phyloP scores from a whole-genome alignment of 2,113 vertebrate genomes.

The Haemorhous mexicanus region DNA sequence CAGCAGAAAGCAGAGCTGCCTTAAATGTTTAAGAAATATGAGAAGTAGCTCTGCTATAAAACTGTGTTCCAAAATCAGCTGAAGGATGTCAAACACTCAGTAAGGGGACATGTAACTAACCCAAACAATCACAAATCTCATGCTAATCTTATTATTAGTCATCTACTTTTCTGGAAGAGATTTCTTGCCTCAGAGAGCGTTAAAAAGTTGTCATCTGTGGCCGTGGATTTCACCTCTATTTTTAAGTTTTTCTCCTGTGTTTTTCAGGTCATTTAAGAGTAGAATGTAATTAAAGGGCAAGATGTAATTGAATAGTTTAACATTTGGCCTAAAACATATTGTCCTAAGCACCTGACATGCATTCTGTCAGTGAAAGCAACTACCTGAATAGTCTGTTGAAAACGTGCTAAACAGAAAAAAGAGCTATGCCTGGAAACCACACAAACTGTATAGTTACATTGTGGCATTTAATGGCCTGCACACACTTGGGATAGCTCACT shows the following conservation, averaged over 20 bases:
- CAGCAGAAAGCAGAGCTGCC: conserved; percentile 51
- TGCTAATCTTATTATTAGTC: background rate
- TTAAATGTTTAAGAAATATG: conserved; percentile 67
- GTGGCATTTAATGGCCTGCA: background rate
- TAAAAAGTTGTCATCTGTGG: background rate
- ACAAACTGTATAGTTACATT: background rate
- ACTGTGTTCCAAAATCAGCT: background rate
- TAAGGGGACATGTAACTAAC: background rate
- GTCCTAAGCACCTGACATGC: background rate
- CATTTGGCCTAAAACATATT: background rate
- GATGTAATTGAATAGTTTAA: background rate
- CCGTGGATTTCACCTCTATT: background rate
- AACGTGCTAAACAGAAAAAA: background rate
- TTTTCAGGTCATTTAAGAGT: background rate
- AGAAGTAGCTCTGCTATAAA: conserved; percentile 21
- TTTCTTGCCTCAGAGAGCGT: background rate
- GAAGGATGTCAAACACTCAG: background rate
- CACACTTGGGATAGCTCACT: background rate
- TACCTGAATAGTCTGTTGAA: background rate
- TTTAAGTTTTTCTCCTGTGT: background rate
- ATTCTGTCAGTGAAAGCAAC: background rate
- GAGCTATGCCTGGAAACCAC: background rate
- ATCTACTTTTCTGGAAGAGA: background rate
- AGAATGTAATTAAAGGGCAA: background rate
- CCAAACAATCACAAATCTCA: background rate